These are phyloP conservation scores for Heliconius sara DNA, from an alignment of 2,888 invertebrate species.

Conservation along the genomic window DNA sequence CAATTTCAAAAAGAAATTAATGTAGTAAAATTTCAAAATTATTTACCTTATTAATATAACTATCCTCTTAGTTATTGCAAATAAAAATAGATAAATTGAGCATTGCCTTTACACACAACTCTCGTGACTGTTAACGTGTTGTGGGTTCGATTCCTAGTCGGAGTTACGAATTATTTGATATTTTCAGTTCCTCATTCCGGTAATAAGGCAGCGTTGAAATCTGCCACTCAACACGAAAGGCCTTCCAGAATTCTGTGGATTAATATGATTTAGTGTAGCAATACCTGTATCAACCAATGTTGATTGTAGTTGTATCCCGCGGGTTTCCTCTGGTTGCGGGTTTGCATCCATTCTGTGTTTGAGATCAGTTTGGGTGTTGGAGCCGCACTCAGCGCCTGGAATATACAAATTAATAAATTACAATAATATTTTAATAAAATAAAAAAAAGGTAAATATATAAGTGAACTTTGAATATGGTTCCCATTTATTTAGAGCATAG, in stretches of 20 bases:
- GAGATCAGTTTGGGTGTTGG: slow-evolving; percentile 90
- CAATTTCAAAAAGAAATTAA: no score
- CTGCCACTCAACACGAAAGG: background rate
- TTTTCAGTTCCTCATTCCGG: background rate
- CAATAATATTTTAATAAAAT: no score
- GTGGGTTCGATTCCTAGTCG: background rate
- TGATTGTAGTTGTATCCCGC: slow-evolving; percentile 88
- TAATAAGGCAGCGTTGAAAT: background rate
- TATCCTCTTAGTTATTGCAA: no score
- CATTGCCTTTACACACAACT: no score
- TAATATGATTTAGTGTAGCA: background rate
- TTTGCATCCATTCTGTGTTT: slow-evolving; percentile 88
- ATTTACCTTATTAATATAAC: no score
- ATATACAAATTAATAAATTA: slow-evolving; percentile 15
- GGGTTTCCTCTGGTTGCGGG: slow-evolving; percentile 85
- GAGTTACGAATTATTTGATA: background rate
- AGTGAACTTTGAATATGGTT: no score
- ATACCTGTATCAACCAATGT: slow-evolving; percentile 95
- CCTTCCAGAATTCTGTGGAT: no score
- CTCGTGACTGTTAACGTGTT: background rate
- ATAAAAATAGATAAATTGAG: no score
- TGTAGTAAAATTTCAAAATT: no score
- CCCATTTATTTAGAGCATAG: no score
- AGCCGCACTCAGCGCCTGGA: slow-evolving; percentile 88
- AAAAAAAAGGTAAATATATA: no score